Evolutionary conservation across 2,113 vertebrate species (phyloP), one percentile per base, ranked within the genome.

Genomic region (Sylvietta virens): DNA sequence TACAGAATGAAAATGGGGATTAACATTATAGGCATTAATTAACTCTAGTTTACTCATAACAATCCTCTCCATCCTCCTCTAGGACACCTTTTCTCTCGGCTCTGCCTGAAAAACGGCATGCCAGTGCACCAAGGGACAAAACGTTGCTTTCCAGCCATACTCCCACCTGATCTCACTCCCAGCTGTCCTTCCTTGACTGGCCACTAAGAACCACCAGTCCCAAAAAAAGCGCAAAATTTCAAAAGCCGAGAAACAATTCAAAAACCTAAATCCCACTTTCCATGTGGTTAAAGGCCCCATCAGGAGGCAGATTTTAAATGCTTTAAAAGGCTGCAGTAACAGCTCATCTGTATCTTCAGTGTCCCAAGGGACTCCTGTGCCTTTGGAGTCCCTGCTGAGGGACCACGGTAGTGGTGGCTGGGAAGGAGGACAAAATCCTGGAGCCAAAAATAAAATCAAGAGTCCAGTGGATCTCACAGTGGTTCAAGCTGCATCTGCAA

Each of bases 111-210:
- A 78, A 77, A 4, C 30, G 71, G 47, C 58, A 10, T 39, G 12
- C 10, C 48, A 72, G 39, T 1, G 1, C 44, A 40, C 40, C 51
- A 48, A 66, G 51, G 13, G 24, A 42, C 31, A 33, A 44, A 44
- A 15, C 21, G 10, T 14, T 1, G 0, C 31, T 60, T 78, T 37
- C 54, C 62, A 69, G 47, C 23, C 3, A 0, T 19, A 3, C 19
- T 74, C 30, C n/a, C 5, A 1, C 35, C 33, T 31, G 45, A 53
- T 9, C n/a, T 40, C 2, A 0, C 30, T 86, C 54, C 35, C 3
- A 1, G 2, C 0, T 23, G 18, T 31, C 53, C 57, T 39, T 56
- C 48, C 42, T 64, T 26, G 20, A 60, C 9, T 1, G 1, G 37
- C 5, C 5, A 15, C 57, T 64, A 21, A 64, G 65, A 78, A 67